A percentile compares a stretch with the other conserved stretches of the same genome.
phyloP scores from a whole-genome alignment of 2,888 invertebrate species.

The Conops quadrifasciatus region DNA sequence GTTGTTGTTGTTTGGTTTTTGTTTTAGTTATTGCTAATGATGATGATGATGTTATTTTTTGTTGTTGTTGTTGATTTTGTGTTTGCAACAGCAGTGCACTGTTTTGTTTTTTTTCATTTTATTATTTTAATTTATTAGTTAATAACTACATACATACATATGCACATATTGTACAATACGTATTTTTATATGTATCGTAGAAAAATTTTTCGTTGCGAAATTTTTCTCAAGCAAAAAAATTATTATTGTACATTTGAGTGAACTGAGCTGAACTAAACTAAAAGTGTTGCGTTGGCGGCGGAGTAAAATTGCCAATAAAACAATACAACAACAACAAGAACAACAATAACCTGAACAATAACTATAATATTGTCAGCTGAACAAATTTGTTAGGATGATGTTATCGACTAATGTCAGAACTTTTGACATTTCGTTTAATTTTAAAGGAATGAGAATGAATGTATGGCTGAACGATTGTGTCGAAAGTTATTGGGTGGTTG shows the following conservation, averaged over 20 bases:
- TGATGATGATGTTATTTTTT: neutral
- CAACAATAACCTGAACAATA: neutral
- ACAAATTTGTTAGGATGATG: neutral
- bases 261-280: neutral
- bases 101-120: constrained; percentile 29
- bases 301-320: too few species aligned
- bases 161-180: too few species aligned
- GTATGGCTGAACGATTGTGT: too few species aligned
- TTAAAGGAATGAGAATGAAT: neutral
- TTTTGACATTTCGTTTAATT: constrained; percentile 31
- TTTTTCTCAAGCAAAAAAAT: too few species aligned
- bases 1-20: neutral
- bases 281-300: constrained; percentile 28
- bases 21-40: too few species aligned
- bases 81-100: too few species aligned
- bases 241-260: too few species aligned
- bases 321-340: neutral
- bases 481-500: too few species aligned
- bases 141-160: neutral
- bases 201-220: neutral
- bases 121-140: constrained; percentile 21
- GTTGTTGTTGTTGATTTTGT: constrained; percentile 13
- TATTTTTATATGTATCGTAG: too few species aligned
- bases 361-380: constrained; percentile 5
- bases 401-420: constrained; percentile 22